phyloP scores from a whole-genome alignment of 2,888 invertebrate species.

The Spisula solida region DNA sequence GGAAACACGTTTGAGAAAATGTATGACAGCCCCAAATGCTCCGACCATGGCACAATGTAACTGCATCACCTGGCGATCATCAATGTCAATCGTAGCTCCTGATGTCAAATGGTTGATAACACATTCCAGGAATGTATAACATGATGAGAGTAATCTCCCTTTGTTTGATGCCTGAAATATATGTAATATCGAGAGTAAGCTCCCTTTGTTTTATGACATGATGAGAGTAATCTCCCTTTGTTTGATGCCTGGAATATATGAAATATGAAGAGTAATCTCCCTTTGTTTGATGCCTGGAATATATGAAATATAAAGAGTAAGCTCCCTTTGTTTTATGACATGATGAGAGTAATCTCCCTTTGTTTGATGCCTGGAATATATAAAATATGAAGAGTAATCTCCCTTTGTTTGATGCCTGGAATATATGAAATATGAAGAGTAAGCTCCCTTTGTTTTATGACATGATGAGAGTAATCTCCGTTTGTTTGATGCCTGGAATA shows the following conservation, averaged over 20 bases:
- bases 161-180: constrained; percentile 75
- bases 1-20: constrained; percentile 76
- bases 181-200: too few relatives aligned
- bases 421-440: constrained; percentile 83
- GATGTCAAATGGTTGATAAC: constrained; percentile 85
- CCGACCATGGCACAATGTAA: constrained; percentile 93
- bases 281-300: too few relatives aligned
- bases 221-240: constrained; percentile 81
- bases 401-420: too few relatives aligned
- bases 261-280: too few relatives aligned
- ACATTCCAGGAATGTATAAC: constrained; percentile 85
- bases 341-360: constrained; percentile 80
- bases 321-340: constrained; percentile 85
- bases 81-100: constrained; percentile 77
- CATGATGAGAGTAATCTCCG: too few relatives aligned
- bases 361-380: constrained; percentile 73
- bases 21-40: constrained; percentile 82
- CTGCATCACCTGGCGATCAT: constrained; percentile 92
- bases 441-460: constrained; percentile 80
- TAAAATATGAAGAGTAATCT: too few relatives aligned
- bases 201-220: too few relatives aligned
- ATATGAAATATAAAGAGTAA: constrained; percentile 84
- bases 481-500: too few relatives aligned
- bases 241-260: constrained; percentile 66
- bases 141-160: constrained; percentile 81